Evolutionary conservation across 1,140 invertebrate species (phyloP).

Genomic region (Drosophila nannoptera): DNA sequence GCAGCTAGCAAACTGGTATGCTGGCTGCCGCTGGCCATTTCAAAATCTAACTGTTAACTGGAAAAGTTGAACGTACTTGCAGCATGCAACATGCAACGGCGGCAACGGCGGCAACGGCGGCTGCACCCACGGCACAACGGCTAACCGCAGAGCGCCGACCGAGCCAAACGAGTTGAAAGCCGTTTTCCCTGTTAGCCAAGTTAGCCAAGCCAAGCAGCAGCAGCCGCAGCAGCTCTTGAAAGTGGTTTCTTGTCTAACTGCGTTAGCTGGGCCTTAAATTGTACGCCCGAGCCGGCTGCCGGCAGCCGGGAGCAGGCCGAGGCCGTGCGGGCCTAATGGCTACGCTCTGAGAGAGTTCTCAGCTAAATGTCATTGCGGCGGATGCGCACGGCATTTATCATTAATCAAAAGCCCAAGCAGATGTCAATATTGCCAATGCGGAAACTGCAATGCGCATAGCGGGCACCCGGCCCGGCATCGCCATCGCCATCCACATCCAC

Average conservation of each 20-base stretch:
- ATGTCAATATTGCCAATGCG: conserved; percentile 66
- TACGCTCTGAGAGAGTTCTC: conserved; percentile 28
- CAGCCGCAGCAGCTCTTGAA: conserved; percentile 62
- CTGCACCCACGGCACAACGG: conserved; percentile 70
- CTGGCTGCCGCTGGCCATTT: conserved; percentile 70
- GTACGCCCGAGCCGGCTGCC: conserved; percentile 63
- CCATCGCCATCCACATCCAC: conserved; percentile 10
- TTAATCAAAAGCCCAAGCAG: conserved; percentile 68
- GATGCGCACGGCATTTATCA: conserved; percentile 68
- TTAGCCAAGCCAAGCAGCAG: conserved; percentile 27
- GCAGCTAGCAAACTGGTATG: conserved; percentile 63
- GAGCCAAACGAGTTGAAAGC: conserved; percentile 71
- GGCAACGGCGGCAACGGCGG: conserved; percentile 47
- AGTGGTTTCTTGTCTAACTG: conserved; percentile 76
- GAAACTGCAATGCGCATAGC: conserved; percentile 46
- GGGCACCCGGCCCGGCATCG: conserved; percentile 25
- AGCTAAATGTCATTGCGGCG: conserved; percentile 70
- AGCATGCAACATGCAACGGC: conserved; percentile 72
- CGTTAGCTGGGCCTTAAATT: conserved; percentile 76
- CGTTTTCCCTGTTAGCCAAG: conserved; percentile 74
- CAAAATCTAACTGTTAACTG: conserved; percentile 77
- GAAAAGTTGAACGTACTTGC: conserved; percentile 77
- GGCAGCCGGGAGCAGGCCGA: conserved; percentile 33
- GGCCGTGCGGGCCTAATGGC: conserved; percentile 27
- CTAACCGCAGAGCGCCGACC: conserved; percentile 49